These are phyloP conservation scores for Nannoperca obscura DNA, from an alignment of 2,797 vertebrate genomes.

Conservation along the genomic window DNA sequence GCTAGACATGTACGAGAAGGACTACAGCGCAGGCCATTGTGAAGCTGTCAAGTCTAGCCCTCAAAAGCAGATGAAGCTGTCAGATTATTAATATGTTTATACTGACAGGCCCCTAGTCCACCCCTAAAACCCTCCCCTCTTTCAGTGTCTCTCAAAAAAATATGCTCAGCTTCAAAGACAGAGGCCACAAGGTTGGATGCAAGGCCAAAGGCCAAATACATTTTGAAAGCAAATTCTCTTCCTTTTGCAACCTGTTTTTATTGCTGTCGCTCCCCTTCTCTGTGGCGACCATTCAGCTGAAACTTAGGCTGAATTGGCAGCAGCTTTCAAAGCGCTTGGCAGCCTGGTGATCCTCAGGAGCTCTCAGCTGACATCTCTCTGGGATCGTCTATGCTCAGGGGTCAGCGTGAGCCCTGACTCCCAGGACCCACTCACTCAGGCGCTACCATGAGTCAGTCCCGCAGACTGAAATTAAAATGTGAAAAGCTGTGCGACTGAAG, in stretches of 20 bases:
- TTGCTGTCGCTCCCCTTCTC: constrained; percentile 89
- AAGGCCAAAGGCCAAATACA: constrained; percentile 87
- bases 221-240: constrained; percentile 90
- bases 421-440: constrained; percentile 86
- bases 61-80: constrained; percentile 91
- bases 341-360: constrained; percentile 90
- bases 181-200: constrained; percentile 81
- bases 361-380: constrained; percentile 89
- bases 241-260: constrained; percentile 93
- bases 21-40: constrained; percentile 87
- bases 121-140: constrained; percentile 79
- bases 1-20: constrained; percentile 84
- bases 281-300: constrained; percentile 91
- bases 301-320: constrained; percentile 96
- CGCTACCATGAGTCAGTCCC: constrained; percentile 90
- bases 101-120: constrained; percentile 82
- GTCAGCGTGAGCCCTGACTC: constrained; percentile 89
- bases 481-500: constrained; percentile 89
- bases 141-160: constrained; percentile 83
- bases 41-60: constrained; percentile 85
- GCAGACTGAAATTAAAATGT: constrained; percentile 92
- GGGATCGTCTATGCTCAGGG: constrained; percentile 87
- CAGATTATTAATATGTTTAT: constrained; percentile 91
- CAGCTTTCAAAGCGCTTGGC: constrained; percentile 92
- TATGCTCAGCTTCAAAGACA: constrained; percentile 86